Evolutionary conservation across 92 coral and sea anemone species (phyloP).

Genomic region (Siderastrea siderea): DNA sequence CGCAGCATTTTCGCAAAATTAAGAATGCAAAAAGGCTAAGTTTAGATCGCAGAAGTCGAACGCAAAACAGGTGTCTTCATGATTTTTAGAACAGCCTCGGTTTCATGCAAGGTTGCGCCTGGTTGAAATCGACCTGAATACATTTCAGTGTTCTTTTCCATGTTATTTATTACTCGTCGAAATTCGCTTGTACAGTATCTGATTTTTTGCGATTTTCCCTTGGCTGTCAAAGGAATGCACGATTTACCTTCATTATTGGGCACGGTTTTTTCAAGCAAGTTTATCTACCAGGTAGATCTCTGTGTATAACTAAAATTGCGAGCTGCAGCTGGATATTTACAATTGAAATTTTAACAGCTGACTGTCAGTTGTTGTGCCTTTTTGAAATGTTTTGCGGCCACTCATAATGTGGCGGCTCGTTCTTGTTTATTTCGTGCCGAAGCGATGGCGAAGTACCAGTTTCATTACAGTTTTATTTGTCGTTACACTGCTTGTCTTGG

Average conservation of each 20-base stretch:
- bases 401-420: neutral
- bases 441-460: constrained; percentile 27
- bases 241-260: neutral
- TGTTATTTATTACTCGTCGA: neutral
- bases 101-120: constrained; percentile 6
- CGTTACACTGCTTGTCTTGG: neutral
- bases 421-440: constrained; percentile 12
- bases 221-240: neutral
- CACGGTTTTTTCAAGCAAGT: neutral
- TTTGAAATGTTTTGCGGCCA: neutral
- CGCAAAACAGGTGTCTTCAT: neutral
- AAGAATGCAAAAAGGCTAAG: neutral
- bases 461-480: neutral
- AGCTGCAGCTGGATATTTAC: too few species aligned
- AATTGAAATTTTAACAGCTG: too few species aligned
- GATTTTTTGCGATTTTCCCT: neutral
- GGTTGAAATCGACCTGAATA: neutral
- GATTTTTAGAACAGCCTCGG: constrained; percentile 16
- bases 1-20: neutral
- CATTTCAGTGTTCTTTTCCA: neutral
- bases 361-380: neutral
- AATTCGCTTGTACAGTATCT: neutral
- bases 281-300: neutral
- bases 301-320: too few species aligned
- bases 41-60: neutral